Evolutionary conservation across 2,797 vertebrate species (phyloP).

Genomic region (Anomalospiza imberbis): DNA sequence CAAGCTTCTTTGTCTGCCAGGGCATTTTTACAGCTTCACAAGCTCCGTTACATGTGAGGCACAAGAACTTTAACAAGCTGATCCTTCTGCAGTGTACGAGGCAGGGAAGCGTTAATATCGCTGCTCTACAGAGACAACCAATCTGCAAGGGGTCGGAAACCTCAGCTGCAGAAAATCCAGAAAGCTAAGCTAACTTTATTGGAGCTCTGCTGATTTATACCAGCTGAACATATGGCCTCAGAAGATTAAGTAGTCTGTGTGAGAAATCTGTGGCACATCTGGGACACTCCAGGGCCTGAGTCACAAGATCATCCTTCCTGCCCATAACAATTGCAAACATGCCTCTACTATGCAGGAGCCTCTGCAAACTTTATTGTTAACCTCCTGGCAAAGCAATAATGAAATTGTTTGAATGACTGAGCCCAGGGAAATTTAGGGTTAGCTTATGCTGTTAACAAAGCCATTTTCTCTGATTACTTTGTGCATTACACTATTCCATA

Average conservation of each 20-base stretch:
- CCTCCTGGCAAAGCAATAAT: conserved; percentile 33
- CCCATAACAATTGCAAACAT: neutral
- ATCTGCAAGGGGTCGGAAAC: conserved; percentile 28
- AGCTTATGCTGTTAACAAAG: neutral
- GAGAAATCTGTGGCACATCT: conserved; percentile 54
- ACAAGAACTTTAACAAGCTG: neutral
- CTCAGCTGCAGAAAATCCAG: conserved; percentile 25
- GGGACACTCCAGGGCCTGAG: conserved; percentile 14
- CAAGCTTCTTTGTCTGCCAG: neutral
- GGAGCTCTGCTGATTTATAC: conserved; percentile 45
- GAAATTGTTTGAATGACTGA: conserved; percentile 32
- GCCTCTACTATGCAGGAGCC: neutral
- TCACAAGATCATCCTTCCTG: conserved; percentile 49
- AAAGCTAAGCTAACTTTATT: conserved; percentile 39
- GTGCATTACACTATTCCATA: neutral
- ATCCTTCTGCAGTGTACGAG: neutral
- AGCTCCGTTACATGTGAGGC: neutral
- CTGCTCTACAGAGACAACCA: neutral
- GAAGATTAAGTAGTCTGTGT: conserved; percentile 40
- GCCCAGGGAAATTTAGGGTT: neutral
- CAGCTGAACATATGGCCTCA: conserved; percentile 43
- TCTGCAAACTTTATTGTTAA: neutral
- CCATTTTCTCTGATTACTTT: neutral
- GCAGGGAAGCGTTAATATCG: conserved; percentile 45
- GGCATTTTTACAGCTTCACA: neutral